Percentiles rank a stretch among this genome's conserved stretches.
Conservation (phyloP, 1,140 invertebrate species). For the Calycopis cecrops region DNA sequence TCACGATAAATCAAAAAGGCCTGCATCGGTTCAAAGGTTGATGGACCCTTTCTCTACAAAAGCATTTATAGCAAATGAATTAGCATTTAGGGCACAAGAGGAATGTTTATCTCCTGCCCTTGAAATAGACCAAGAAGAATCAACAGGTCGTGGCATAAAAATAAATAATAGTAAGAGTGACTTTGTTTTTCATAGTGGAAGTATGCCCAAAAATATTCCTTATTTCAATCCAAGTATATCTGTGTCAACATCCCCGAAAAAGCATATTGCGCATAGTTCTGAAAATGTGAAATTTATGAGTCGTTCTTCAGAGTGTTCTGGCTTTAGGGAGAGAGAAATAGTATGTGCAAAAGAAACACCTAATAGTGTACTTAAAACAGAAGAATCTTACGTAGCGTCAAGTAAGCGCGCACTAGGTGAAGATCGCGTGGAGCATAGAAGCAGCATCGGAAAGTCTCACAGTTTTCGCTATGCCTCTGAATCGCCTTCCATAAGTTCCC, state of each 20-base stretch:
- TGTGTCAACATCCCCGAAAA: slow-evolving; percentile 47
- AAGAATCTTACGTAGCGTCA: slow-evolving; percentile 50
- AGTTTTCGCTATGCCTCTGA: slow-evolving; percentile 79
- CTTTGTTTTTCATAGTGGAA: slow-evolving; percentile 56
- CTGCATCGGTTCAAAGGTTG: slow-evolving; percentile 52
- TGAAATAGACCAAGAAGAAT: slow-evolving; percentile 49
- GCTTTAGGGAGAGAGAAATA: slow-evolving; percentile 48
- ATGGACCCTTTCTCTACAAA: slow-evolving; percentile 60
- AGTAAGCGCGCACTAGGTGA: slow-evolving; percentile 57
- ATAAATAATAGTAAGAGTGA: slow-evolving; percentile 50
- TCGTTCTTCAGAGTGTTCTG: slow-evolving; percentile 47
- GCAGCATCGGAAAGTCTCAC: slow-evolving; percentile 79
- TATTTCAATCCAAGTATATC: slow-evolving; percentile 55
- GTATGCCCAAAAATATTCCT: slow-evolving; percentile 63
- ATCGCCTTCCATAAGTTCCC: slow-evolving; percentile 58
- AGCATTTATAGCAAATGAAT: slow-evolving; percentile 57
- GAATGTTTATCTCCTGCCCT: slow-evolving; percentile 41
- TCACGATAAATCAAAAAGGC: slow-evolving; percentile 56
- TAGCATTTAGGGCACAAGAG: slow-evolving; percentile 40
- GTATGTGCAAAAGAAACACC: slow-evolving; percentile 42
- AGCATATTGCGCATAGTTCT: slow-evolving; percentile 45
- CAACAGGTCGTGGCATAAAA: slow-evolving; percentile 40
- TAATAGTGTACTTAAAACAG: slow-evolving; percentile 42
- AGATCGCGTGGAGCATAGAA: slow-evolving; percentile 63
- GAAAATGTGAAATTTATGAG: slow-evolving; percentile 59